phyloP scores from a whole-genome alignment of 2,113 vertebrate species.

The Coregonus clupeaformis region DNA sequence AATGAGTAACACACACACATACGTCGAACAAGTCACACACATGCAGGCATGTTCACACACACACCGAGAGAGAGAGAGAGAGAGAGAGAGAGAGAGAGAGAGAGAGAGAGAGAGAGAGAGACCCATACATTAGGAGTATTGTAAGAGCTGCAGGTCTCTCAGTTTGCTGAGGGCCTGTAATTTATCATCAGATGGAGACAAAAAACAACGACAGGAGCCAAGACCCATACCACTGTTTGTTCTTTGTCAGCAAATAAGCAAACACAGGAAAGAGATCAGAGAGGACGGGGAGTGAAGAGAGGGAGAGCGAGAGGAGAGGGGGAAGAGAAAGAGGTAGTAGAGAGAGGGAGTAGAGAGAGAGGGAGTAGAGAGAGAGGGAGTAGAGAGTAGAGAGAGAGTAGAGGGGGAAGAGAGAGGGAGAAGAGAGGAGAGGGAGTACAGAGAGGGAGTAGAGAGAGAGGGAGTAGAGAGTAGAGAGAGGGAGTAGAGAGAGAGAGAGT shows the following conservation, averaged over 20 bases:
- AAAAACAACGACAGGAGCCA: constrained; percentile 27
- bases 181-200: constrained; percentile 41
- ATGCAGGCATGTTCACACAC: background rate
- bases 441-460: too few relatives aligned
- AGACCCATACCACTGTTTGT: constrained; percentile 11
- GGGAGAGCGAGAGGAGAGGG: background rate
- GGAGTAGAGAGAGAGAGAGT: background rate
- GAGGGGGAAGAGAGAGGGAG: too few relatives aligned
- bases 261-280: constrained; percentile 12
- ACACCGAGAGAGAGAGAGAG: too few relatives aligned
- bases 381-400: too few relatives aligned
- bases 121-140: background rate
- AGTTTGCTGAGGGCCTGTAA: constrained; percentile 22
- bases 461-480: background rate
- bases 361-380: too few relatives aligned
- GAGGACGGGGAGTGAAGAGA: background rate
- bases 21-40: background rate
- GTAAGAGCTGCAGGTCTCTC: background rate
- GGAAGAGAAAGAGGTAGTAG: too few relatives aligned
- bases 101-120: too few relatives aligned
- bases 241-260: constrained; percentile 18
- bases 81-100: too few relatives aligned
- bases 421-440: too few relatives aligned
- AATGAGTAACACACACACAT: background rate
- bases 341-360: too few relatives aligned